These are phyloP conservation scores for Incurvaria masculella DNA, from an alignment of 2,888 invertebrate genomes.

Conservation along the genomic window DNA sequence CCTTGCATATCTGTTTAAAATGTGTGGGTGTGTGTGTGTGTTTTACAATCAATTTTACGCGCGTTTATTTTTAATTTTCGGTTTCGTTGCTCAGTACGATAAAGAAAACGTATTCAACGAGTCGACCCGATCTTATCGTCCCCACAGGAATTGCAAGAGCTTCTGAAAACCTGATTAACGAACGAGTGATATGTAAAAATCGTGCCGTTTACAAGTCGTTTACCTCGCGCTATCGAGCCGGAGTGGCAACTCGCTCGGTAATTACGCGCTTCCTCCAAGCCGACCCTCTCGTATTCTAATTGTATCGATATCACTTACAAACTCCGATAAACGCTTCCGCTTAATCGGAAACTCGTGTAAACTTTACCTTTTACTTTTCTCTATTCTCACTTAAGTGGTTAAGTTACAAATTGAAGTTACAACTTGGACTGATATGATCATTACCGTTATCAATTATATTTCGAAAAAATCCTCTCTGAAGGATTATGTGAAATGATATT, in stretches of 20 bases:
- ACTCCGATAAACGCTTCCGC: background rate
- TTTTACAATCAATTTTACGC: too few relatives aligned
- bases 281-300: background rate
- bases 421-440: too few relatives aligned
- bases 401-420: too few relatives aligned
- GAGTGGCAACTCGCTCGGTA: background rate
- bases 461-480: too few relatives aligned
- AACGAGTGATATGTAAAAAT: background rate
- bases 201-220: conserved; percentile 47
- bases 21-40: too few relatives aligned
- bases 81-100: too few relatives aligned
- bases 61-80: too few relatives aligned
- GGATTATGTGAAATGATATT: too few relatives aligned
- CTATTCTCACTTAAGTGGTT: too few relatives aligned
- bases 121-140: background rate
- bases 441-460: too few relatives aligned
- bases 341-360: background rate
- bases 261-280: background rate
- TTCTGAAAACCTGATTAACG: background rate
- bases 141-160: background rate
- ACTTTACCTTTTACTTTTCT: too few relatives aligned
- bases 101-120: background rate
- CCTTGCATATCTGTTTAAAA: too few relatives aligned
- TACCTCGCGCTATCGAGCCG: conserved; percentile 30
- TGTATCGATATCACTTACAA: background rate